Base-by-base conservation (phyloP, 2,797 vertebrate genomes). In the Danio albolineatus region DNA sequence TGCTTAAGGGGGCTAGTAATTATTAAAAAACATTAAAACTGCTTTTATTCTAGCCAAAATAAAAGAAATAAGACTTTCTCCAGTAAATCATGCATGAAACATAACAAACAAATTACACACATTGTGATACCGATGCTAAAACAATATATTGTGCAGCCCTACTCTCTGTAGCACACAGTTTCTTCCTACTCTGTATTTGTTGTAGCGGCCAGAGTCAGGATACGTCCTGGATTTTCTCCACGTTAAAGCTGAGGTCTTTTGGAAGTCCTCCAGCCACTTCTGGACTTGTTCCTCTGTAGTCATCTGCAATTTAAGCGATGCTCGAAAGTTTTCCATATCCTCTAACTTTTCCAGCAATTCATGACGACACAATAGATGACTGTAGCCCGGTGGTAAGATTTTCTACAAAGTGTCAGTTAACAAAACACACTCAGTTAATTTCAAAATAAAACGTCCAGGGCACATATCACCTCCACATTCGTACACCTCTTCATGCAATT, bases 171-270 rank as follows among this genome's bases (percentile, higher is more conserved):
- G 44, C 17, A 64, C n/a, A 54, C 17, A 21, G 10, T n/a, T 3
- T 51, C 4, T 38, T 38, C 79, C 21, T 65, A 82, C 74, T 65
- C 80, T 71, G 59, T 76, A 82, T 61, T 39, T 54, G 71, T 82
- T 82, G 59, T 77, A 76, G 14, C 80, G 54, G 28, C 80, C 80
- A 36, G 80, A 77, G 57, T 72, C 73, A 10, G 80, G 80, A 13
- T 72, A 82, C 14, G 80, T 82, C 38, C 67, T 64, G 36, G 80
- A 70, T 46, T 82, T 82, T 14, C 80, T 78, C 80, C 80, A 82
- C 10, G 80, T 82, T 28, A 77, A 39, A 17, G 67, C 21, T 7
- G 74, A 78, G 43, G 80, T 64, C 19, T 76, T 76, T n/a, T 82
- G 74, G 28, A 82, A 82, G 74, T 71, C 74, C 41, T 72, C 49